phyloP scores from a whole-genome alignment of 1,140 invertebrate genomes.

The Tetragonula clypearis region DNA sequence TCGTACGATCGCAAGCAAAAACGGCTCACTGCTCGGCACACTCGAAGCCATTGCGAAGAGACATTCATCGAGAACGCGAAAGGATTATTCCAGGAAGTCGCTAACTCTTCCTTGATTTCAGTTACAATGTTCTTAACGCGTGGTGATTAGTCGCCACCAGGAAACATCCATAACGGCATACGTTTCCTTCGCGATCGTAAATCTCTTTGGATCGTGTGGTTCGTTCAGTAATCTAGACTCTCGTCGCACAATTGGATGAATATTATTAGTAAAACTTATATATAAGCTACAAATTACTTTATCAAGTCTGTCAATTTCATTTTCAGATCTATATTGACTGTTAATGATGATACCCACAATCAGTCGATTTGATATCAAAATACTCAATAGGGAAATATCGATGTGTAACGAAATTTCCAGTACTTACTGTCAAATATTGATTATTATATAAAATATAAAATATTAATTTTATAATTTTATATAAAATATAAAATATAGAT shows the following conservation, averaged over 20 bases:
- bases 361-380: too few species aligned
- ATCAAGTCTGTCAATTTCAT: too few species aligned
- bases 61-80: slow-evolving; percentile 1
- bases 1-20: not conserved
- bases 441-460: too few species aligned
- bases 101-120: not conserved
- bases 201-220: slow-evolving; percentile 1
- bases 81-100: slow-evolving; percentile 42
- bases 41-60: not conserved
- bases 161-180: slow-evolving; percentile 41
- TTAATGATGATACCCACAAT: too few species aligned
- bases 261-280: not conserved
- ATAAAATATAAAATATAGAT: too few species aligned
- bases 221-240: not conserved
- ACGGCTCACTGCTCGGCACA: not conserved
- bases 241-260: not conserved
- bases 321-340: too few species aligned
- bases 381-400: too few species aligned
- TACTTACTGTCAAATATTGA: too few species aligned
- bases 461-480: too few species aligned
- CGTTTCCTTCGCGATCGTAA: slow-evolving; percentile 42
- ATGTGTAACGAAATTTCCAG: too few species aligned
- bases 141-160: slow-evolving; percentile 38
- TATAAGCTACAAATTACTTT: not conserved
- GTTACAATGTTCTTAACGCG: slow-evolving; percentile 4